phyloP scores from a whole-genome alignment of 2,113 vertebrate species.

The Myrmecophaga tridactyla region DNA sequence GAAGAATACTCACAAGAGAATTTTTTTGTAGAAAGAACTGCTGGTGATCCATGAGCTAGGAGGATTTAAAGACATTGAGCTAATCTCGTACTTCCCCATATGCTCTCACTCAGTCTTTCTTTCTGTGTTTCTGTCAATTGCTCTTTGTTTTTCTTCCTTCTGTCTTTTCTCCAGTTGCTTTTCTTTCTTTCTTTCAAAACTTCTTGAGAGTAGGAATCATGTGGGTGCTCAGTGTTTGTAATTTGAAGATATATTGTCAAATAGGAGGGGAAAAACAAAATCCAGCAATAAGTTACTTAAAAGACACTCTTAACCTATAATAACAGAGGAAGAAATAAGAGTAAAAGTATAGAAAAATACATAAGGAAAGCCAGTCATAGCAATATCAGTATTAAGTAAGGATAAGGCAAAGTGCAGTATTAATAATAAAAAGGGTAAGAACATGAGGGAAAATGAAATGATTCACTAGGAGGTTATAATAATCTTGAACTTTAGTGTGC shows the following conservation, averaged over 20 bases:
- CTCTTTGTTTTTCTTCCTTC: not conserved
- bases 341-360: rapidly evolving
- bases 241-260: not conserved
- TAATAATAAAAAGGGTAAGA: not conserved
- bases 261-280: not conserved
- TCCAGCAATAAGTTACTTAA: not conserved
- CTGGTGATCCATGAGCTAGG: not conserved
- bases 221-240: not conserved
- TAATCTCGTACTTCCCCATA: not conserved
- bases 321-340: not conserved
- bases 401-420: not conserved
- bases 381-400: no score
- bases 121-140: rapidly evolving
- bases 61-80: not conserved
- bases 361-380: not conserved
- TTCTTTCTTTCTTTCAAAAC: not conserved
- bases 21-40: not conserved
- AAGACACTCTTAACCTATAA: not conserved
- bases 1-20: not conserved
- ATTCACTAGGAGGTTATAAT: not conserved
- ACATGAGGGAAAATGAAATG: rapidly evolving
- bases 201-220: not conserved
- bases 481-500: rapidly evolving
- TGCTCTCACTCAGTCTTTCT: not conserved
- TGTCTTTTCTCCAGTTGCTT: not conserved